Percentiles rank a stretch among this genome's conserved stretches.
phyloP scores from a whole-genome alignment of 2,797 vertebrate species.

The Siniperca obscura region DNA sequence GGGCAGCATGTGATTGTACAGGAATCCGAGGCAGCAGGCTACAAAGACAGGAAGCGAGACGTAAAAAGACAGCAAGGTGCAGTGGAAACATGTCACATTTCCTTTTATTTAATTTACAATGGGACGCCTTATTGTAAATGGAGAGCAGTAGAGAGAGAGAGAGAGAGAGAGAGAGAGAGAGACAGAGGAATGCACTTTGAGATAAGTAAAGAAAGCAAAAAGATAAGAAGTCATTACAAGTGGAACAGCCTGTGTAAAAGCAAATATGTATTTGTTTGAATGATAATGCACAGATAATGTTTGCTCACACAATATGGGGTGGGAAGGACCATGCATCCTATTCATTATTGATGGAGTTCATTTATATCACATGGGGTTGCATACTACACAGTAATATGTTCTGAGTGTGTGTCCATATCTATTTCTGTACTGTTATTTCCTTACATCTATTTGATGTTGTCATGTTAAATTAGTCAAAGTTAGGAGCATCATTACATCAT shows the following conservation, averaged over 20 bases:
- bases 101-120: neutral
- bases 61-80: slow-evolving; percentile 14
- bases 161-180: slow-evolving; percentile 6
- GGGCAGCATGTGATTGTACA: slow-evolving; percentile 47
- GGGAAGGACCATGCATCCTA: slow-evolving; percentile 49
- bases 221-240: neutral
- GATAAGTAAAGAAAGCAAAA: slow-evolving; percentile 13
- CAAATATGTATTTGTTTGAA: slow-evolving; percentile 38
- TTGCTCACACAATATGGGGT: slow-evolving; percentile 42
- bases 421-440: slow-evolving; percentile 17
- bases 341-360: slow-evolving; percentile 70
- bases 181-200: slow-evolving; percentile 17
- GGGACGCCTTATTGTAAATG: slow-evolving; percentile 5
- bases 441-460: slow-evolving; percentile 25
- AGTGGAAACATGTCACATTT: neutral
- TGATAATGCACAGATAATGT: slow-evolving; percentile 50
- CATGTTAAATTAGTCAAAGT: slow-evolving; percentile 38
- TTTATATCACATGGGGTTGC: slow-evolving; percentile 68
- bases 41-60: slow-evolving; percentile 10
- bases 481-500: slow-evolving; percentile 46
- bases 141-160: slow-evolving; percentile 2
- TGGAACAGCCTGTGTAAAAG: neutral
- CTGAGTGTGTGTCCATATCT: slow-evolving; percentile 34
- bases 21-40: slow-evolving; percentile 46
- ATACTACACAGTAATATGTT: slow-evolving; percentile 48